Percentiles rank a stretch among this genome's conserved stretches.
Evolutionary conservation across 2,113 vertebrate species (phyloP).

Genomic region (Neoarius graeffei): DNA sequence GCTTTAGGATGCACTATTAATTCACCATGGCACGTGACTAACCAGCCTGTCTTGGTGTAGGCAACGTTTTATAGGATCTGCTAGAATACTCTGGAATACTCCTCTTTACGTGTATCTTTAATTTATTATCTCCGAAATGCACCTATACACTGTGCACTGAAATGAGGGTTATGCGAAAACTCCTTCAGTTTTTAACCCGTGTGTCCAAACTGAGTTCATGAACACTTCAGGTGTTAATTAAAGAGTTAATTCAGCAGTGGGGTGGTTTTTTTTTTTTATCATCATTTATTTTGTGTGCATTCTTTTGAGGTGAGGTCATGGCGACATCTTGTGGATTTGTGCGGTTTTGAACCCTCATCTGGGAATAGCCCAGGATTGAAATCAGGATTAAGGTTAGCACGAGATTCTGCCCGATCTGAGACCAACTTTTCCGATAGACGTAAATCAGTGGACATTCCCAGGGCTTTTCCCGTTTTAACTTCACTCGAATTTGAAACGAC

Average conservation of each 20-base stretch:
- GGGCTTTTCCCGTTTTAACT: neutral
- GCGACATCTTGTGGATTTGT: slow-evolving; percentile 68
- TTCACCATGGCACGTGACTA: neutral
- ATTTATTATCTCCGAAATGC: neutral
- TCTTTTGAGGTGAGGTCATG: slow-evolving; percentile 35
- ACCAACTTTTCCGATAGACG: neutral
- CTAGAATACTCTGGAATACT: too few species aligned
- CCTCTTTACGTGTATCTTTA: neutral
- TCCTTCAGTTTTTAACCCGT: neutral
- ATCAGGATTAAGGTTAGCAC: neutral
- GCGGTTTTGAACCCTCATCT: slow-evolving; percentile 20
- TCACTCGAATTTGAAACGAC: neutral
- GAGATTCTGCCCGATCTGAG: neutral
- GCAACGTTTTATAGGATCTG: neutral
- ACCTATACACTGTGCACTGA: neutral
- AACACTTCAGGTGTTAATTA: neutral
- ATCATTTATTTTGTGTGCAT: neutral
- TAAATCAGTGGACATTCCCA: neutral
- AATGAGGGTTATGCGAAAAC: neutral
- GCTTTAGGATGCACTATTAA: neutral
- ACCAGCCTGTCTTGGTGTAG: neutral
- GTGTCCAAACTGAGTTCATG: neutral
- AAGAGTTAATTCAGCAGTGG: neutral
- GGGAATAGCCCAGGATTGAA: neutral
- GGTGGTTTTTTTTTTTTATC: neutral